phyloP scores from a whole-genome alignment of 2,113 vertebrate species.

The Neodon shergylaensis region DNA sequence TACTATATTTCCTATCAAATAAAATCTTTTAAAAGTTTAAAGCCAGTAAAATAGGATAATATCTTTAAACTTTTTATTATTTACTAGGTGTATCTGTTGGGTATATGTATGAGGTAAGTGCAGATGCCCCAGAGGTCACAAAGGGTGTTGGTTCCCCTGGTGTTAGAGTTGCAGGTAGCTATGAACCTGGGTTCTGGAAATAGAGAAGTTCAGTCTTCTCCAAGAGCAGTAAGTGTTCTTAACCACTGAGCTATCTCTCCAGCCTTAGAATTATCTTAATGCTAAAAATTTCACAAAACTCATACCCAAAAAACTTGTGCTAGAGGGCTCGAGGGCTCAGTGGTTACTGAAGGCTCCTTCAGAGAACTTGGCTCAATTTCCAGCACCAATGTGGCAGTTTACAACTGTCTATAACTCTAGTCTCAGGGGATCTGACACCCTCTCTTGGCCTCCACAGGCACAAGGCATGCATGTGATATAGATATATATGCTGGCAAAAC shows the following conservation, averaged over 20 bases:
- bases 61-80: background rate
- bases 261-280: background rate
- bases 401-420: background rate
- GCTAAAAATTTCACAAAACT: background rate
- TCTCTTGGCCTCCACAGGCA: background rate
- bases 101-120: background rate
- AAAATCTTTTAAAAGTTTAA: slow-evolving; percentile 22
- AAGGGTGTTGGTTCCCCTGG: background rate
- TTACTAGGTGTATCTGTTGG: background rate
- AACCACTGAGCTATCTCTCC: background rate
- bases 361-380: background rate
- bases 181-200: background rate
- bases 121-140: background rate
- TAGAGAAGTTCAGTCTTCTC: background rate
- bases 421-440: background rate
- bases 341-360: background rate
- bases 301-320: background rate
- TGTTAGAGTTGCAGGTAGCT: background rate
- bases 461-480: background rate
- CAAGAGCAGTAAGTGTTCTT: background rate
- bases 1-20: background rate
- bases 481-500: background rate
- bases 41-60: background rate
- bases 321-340: background rate
- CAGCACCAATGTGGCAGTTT: background rate